A percentile compares a stretch with the other conserved stretches of the same genome.
Evolutionary conservation across 2,113 vertebrate species (phyloP).

Genomic region (Sylvilagus bachmani): DNA sequence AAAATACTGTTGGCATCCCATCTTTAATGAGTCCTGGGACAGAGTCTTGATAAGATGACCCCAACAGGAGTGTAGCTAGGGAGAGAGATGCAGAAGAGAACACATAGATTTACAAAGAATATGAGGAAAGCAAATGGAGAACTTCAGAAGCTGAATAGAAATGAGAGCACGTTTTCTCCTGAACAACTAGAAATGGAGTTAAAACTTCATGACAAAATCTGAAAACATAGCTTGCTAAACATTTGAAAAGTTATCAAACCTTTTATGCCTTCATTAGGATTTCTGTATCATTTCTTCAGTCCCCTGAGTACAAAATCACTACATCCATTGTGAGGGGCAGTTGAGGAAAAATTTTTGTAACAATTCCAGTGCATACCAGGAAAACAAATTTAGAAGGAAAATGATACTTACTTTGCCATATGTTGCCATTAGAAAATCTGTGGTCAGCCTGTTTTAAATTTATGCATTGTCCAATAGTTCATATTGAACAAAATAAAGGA

Average conservation of each 20-base stretch:
- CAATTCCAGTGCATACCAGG: background rate
- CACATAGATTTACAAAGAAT: background rate
- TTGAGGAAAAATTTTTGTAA: background rate
- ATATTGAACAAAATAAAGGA: background rate
- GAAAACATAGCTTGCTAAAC: background rate
- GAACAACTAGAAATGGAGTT: background rate
- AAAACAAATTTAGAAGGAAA: slow-evolving; percentile 44
- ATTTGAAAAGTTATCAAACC: background rate
- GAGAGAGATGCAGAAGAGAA: background rate
- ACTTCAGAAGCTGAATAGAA: background rate
- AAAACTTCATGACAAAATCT: slow-evolving; percentile 24
- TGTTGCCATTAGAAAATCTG: background rate
- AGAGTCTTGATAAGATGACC: background rate
- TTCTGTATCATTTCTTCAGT: slow-evolving; percentile 22
- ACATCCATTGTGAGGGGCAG: background rate
- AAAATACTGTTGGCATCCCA: background rate
- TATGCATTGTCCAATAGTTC: background rate
- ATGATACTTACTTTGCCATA: background rate
- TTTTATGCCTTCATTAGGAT: background rate
- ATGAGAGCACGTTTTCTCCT: background rate
- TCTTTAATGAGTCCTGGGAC: background rate
- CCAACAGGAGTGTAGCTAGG: background rate
- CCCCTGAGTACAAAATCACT: background rate
- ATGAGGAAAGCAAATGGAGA: background rate
- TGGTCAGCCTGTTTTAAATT: background rate